phyloP scores from a whole-genome alignment of 2,888 invertebrate species.

The Abrostola tripartita region DNA sequence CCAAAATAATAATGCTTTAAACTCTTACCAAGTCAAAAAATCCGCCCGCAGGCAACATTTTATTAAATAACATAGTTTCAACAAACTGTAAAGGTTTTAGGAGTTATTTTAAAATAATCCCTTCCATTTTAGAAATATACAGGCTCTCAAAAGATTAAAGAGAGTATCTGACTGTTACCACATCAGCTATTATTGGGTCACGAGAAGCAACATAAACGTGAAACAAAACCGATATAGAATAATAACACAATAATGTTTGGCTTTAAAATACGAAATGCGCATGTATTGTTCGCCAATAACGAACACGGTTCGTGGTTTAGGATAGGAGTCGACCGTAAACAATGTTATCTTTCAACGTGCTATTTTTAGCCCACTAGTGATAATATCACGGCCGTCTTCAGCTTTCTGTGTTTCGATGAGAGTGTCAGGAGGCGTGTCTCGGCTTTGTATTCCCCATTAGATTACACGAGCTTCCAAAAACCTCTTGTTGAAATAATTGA shows the following conservation, averaged over 20 bases:
- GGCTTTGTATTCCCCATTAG: conserved; percentile 27
- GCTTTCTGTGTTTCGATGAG: conserved; percentile 36
- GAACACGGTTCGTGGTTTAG: conserved; percentile 25
- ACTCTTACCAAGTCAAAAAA: no score
- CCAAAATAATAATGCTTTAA: no score
- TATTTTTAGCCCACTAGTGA: conserved; percentile 51
- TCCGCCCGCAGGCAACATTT: no score
- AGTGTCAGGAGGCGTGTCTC: conserved; percentile 33
- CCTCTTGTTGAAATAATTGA: conserved; percentile 46
- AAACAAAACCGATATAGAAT: conserved; percentile 19
- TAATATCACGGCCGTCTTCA: conserved; percentile 43
- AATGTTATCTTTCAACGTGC: conserved; percentile 47
- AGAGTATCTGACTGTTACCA: not conserved
- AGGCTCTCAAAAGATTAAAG: conserved; percentile 6
- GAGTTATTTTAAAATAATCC: no score
- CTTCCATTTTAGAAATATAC: not conserved
- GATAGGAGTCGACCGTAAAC: conserved; percentile 30
- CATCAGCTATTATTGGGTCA: conserved; percentile 10
- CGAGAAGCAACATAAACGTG: conserved; percentile 16
- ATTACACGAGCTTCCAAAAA: conserved; percentile 33
- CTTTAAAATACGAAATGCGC: conserved; percentile 8
- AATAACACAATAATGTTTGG: conserved; percentile 22
- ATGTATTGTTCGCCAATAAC: conserved; percentile 32
- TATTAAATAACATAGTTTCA: no score
- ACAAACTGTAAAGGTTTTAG: no score